These are phyloP conservation scores for Drosophila insularis DNA, from an alignment of 1,140 invertebrate genomes.

Conservation along the genomic window DNA sequence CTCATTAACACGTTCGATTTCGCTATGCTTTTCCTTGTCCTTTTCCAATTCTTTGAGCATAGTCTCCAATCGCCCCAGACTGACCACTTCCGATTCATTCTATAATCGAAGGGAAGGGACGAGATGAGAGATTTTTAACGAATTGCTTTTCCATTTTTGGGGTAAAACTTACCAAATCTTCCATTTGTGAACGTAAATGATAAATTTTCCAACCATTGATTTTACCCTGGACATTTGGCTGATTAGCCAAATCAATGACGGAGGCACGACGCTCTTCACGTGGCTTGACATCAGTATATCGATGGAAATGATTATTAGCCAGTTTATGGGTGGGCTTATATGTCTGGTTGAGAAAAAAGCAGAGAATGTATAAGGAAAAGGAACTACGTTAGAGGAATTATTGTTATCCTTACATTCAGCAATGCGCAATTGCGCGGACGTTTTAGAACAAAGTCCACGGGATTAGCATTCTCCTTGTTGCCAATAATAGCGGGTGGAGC, in stretches of 20 bases:
- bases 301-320: slow-evolving; percentile 91
- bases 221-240: slow-evolving; percentile 93
- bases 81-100: slow-evolving; percentile 76
- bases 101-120: slow-evolving; percentile 14
- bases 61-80: slow-evolving; percentile 86
- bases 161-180: slow-evolving; percentile 89
- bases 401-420: slow-evolving; percentile 65
- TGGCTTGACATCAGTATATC: slow-evolving; percentile 93
- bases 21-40: slow-evolving; percentile 85
- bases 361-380: background rate
- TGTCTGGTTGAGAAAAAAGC: slow-evolving; percentile 40
- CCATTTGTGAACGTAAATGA: slow-evolving; percentile 95
- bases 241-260: slow-evolving; percentile 94
- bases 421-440: slow-evolving; percentile 75
- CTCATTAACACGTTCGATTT: slow-evolving; percentile 89
- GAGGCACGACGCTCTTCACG: slow-evolving; percentile 92
- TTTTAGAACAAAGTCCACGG: slow-evolving; percentile 72
- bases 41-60: slow-evolving; percentile 87
- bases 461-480: slow-evolving; percentile 81
- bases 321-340: slow-evolving; percentile 84
- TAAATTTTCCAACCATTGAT: slow-evolving; percentile 98
- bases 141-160: background rate
- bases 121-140: slow-evolving; percentile 7
- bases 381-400: background rate
- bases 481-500: slow-evolving; percentile 51